Evolutionary conservation across 2,888 invertebrate genomes (phyloP).

Genomic region (Hemistola chrysoprasaria): DNA sequence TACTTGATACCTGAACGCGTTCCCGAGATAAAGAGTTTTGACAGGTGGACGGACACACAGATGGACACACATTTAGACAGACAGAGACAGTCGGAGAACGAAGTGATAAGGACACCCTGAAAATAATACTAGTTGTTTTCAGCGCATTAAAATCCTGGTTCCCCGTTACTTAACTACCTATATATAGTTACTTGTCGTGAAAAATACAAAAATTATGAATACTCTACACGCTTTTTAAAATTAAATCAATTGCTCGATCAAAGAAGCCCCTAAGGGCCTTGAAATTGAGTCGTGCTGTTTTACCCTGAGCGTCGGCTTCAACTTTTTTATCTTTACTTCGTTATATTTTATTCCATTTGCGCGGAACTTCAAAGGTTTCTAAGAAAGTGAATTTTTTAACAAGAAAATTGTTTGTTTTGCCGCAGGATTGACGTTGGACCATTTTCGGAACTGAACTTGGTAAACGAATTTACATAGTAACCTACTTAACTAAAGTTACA

Average conservation of each 20-base stretch:
- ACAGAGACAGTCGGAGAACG: too few relatives aligned
- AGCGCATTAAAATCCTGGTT: too few relatives aligned
- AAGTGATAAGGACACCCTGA: too few relatives aligned
- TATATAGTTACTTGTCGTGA: too few relatives aligned
- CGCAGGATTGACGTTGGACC: constrained; percentile 23
- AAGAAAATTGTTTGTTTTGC: constrained; percentile 39
- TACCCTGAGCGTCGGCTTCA: constrained; percentile 24
- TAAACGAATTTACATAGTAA: constrained; percentile 2
- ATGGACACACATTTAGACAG: too few relatives aligned
- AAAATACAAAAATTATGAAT: constrained; percentile 6
- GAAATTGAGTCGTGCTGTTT: constrained; percentile 39
- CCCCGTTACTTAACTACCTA: too few relatives aligned
- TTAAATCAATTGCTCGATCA: constrained; percentile 50
- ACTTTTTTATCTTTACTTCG: constrained; percentile 43
- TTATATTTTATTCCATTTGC: constrained; percentile 56
- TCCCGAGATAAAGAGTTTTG: too few relatives aligned
- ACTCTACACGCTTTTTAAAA: constrained; percentile 22
- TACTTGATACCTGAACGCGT: too few relatives aligned
- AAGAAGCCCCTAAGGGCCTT: constrained; percentile 36
- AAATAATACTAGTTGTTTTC: too few relatives aligned
- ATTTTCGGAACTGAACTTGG: constrained; percentile 3
- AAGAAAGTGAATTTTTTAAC: constrained; percentile 32
- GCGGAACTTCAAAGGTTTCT: constrained; percentile 37
- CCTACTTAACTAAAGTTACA: constrained; percentile 1
- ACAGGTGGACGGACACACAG: too few relatives aligned